Evolutionary conservation across 2,888 invertebrate species (phyloP).

Genomic region (Pterobdella sp.): DNA sequence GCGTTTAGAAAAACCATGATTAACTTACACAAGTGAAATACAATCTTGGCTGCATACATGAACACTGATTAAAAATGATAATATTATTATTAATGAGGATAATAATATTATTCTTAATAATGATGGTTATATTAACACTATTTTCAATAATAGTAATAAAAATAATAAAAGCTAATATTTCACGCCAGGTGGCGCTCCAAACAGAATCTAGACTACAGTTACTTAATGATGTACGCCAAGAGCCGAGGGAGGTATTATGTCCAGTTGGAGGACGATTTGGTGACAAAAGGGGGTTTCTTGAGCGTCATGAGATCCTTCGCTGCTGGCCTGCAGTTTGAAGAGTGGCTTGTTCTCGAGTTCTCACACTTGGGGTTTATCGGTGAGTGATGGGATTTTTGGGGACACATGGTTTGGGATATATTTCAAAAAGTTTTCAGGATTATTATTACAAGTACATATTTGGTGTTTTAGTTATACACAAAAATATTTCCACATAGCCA

Average conservation of each 20-base stretch:
- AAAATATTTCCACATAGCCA: not conserved
- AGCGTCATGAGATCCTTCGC: slow-evolving; percentile 77
- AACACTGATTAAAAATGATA: too few species aligned
- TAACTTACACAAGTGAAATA: too few species aligned
- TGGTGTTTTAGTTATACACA: not conserved
- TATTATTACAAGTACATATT: not conserved
- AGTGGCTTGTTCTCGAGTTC: slow-evolving; percentile 87
- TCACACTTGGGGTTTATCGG: slow-evolving; percentile 90
- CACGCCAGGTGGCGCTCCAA: slow-evolving; percentile 72
- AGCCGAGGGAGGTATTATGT: slow-evolving; percentile 79
- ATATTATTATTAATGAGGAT: too few species aligned
- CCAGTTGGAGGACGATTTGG: slow-evolving; percentile 80
- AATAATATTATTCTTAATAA: too few species aligned
- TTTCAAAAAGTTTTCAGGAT: not conserved
- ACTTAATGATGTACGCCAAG: slow-evolving; percentile 85
- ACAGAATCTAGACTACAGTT: slow-evolving; percentile 86
- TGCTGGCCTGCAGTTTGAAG: slow-evolving; percentile 65
- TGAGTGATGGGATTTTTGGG: slow-evolving; percentile 39
- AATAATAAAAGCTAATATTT: not conserved
- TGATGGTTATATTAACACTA: too few species aligned
- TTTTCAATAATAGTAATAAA: too few species aligned
- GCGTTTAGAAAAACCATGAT: too few species aligned
- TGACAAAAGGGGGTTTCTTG: slow-evolving; percentile 72
- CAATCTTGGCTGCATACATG: too few species aligned
- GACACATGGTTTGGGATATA: not conserved